Percentiles rank a stretch among this genome's conserved stretches.
phyloP scores from a whole-genome alignment of 2,797 vertebrate species.

The Urophycis tenuis region DNA sequence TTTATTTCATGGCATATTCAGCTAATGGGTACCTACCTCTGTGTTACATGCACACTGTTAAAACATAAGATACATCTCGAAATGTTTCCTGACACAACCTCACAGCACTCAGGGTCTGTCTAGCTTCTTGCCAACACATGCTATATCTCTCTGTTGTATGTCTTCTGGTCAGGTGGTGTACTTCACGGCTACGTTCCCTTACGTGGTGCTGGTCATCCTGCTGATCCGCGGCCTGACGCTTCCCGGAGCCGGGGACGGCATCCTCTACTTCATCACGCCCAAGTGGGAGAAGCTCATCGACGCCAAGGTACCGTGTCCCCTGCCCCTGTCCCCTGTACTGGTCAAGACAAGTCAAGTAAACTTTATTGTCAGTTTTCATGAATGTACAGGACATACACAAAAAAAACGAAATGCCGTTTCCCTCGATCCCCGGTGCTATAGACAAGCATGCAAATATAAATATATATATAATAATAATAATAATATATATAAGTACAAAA shows the following conservation, averaged over 20 bases:
- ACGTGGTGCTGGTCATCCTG: slow-evolving; percentile 92
- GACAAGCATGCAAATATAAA: too few species aligned
- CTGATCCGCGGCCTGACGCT: slow-evolving; percentile 91
- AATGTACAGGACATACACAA: too few species aligned
- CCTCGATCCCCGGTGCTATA: too few species aligned
- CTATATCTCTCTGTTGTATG: neutral
- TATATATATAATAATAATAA: too few species aligned
- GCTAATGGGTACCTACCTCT: neutral
- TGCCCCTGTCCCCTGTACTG: too few species aligned
- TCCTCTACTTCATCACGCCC: slow-evolving; percentile 96
- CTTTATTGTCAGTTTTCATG: too few species aligned
- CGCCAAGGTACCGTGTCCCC: slow-evolving; percentile 76
- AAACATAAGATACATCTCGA: neutral
- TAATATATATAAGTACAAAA: too few species aligned
- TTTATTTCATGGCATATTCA: too few species aligned
- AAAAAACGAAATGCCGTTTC: too few species aligned
- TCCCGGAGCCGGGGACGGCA: slow-evolving; percentile 86
- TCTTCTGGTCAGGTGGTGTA: slow-evolving; percentile 83
- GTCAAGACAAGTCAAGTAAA: too few species aligned
- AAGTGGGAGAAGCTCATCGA: slow-evolving; percentile 97
- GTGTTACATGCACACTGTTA: neutral
- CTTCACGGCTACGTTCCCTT: slow-evolving; percentile 95
- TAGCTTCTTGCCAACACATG: neutral
- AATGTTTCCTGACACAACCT: neutral
- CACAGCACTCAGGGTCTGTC: neutral